Evolutionary conservation across 2,113 vertebrate species (phyloP).

Genomic region (Thalassarche chlororhynchos): DNA sequence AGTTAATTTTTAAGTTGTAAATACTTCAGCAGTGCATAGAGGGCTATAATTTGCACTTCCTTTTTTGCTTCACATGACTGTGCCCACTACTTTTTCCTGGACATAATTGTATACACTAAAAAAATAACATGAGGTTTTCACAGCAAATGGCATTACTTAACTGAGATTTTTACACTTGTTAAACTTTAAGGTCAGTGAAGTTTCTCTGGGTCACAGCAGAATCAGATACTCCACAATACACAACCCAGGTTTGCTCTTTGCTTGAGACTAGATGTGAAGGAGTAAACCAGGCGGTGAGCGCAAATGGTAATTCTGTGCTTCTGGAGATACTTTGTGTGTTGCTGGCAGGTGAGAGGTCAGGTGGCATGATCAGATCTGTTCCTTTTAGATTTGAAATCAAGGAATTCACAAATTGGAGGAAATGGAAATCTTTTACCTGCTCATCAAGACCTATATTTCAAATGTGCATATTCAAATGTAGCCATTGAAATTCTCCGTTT

Average conservation of each 20-base stretch:
- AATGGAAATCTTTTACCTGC: neutral
- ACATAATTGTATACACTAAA: neutral
- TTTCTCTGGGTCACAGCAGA: neutral
- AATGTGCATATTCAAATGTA: neutral
- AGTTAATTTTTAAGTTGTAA: neutral
- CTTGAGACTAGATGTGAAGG: too few relatives aligned
- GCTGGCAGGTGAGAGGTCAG: neutral
- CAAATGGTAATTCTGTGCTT: neutral
- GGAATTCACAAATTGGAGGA: neutral
- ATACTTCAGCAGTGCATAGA: neutral
- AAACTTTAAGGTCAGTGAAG: neutral
- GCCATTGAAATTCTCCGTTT: neutral
- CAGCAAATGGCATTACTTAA: neutral
- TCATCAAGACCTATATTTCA: neutral
- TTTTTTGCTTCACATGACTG: neutral
- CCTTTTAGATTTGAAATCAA: neutral
- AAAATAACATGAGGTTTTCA: neutral
- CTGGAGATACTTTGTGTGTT: neutral
- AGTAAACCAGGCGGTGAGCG: neutral
- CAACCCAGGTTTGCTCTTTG: neutral
- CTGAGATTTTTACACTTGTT: neutral
- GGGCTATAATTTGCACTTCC: neutral
- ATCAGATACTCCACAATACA: neutral
- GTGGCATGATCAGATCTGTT: rapidly evolving
- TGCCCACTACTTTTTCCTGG: neutral